phyloP scores from a whole-genome alignment of 2,888 invertebrate species.

The Xestia xanthographa region DNA sequence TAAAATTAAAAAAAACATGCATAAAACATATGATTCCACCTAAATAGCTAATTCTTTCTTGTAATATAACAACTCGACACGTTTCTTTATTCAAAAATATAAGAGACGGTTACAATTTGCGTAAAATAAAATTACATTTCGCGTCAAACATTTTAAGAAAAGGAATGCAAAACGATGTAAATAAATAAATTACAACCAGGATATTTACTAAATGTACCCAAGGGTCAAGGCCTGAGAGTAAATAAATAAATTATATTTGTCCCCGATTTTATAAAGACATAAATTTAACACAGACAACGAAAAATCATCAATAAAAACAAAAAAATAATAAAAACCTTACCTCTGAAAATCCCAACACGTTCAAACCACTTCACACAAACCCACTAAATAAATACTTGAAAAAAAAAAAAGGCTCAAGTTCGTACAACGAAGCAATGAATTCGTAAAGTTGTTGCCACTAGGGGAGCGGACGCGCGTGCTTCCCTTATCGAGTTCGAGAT shows the following conservation, averaged over 20 bases:
- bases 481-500: slow-evolving; percentile 58
- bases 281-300: neutral
- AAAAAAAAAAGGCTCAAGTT: slow-evolving; percentile 44
- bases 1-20: neutral
- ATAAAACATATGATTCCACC: neutral
- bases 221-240: neutral
- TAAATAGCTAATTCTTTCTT: too few relatives aligned
- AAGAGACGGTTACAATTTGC: neutral
- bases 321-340: slow-evolving; percentile 45
- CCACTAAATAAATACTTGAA: slow-evolving; percentile 58
- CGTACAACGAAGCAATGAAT: slow-evolving; percentile 47
- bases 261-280: neutral
- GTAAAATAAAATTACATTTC: neutral
- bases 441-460: slow-evolving; percentile 63
- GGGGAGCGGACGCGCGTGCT: slow-evolving; percentile 63
- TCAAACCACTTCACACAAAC: slow-evolving; percentile 60
- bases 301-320: neutral
- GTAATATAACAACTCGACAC: too few relatives aligned
- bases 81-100: neutral
- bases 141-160: neutral
- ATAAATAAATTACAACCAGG: neutral
- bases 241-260: neutral
- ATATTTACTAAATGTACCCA: neutral
- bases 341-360: slow-evolving; percentile 49
- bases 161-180: neutral